Evolutionary conservation across 2,888 invertebrate genomes (phyloP), one percentile per base, ranked within the genome.

Genomic region (Leuctra nigra): DNA sequence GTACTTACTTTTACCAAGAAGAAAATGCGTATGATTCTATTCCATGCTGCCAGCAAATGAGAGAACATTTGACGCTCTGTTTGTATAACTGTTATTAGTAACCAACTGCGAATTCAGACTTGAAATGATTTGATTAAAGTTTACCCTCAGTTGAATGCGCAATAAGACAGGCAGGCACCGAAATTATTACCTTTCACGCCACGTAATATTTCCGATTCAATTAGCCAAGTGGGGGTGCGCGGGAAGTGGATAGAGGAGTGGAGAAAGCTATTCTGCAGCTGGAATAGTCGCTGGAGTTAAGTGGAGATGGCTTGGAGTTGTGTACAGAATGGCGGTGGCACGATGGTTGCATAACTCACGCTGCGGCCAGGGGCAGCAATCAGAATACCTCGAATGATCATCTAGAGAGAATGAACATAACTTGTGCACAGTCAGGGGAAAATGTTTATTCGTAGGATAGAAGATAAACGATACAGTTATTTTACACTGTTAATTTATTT

Each of bases 181-280:
- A 22, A 50, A 50, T 50, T 50, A 50, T 50, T 50, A 50, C 50
- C 50, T 50, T 50, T 50, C 50, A 50, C 50, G 35, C 50, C 50
- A 50, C 50, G 50, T 50, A 35, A 50, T 50, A 50, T 50, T 50
- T 50, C 50, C 33, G 50, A 50, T 29, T 7, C 50, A 50, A 50
- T 50, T 50, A 50, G 50, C 48, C 14, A 18, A 2, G 3, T 18
- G 48, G 33, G 29, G 4, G 41, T 18, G 13, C 29, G n/a, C 2
- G 20, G 16, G 41, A 25, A 33, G 44, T 2, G 44, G 23, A 2
- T 22, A 3, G 23, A n/a, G 4, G 44, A 23, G 23, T 4, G 44
- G 23, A 23, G 44, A 29, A 29, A 11, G 14, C 38, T 14, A 38
- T 7, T 14, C 38, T 7, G 4, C 14, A 38, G 38, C 4, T 38